phyloP scores from a whole-genome alignment of 2,888 invertebrate genomes.

The Bombyx huttoni region DNA sequence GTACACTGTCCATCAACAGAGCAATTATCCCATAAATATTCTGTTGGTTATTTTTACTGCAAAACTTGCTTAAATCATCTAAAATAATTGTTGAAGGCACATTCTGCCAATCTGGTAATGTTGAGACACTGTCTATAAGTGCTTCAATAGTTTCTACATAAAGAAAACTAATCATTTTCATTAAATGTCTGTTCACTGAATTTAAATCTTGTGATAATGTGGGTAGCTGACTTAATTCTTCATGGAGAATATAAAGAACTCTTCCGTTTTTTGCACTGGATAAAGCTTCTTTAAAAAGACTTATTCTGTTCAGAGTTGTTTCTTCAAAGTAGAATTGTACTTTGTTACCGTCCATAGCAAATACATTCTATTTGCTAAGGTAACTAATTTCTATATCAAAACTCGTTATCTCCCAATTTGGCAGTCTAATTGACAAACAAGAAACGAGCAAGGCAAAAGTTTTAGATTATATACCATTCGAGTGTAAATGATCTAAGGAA shows the following conservation, averaged over 20 bases:
- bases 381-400: too few relatives aligned
- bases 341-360: background rate
- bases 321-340: slow-evolving; percentile 29
- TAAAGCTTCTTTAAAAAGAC: slow-evolving; percentile 48
- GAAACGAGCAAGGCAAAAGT: too few relatives aligned
- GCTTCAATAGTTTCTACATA: slow-evolving; percentile 41
- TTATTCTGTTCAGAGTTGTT: slow-evolving; percentile 30
- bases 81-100: slow-evolving; percentile 49
- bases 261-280: slow-evolving; percentile 37
- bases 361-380: too few relatives aligned
- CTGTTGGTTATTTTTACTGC: slow-evolving; percentile 29
- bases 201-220: slow-evolving; percentile 44
- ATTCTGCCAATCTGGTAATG: slow-evolving; percentile 48
- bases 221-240: slow-evolving; percentile 54
- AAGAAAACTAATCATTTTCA: slow-evolving; percentile 60
- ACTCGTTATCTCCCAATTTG: too few relatives aligned
- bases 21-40: slow-evolving; percentile 47
- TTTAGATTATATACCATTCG: too few relatives aligned
- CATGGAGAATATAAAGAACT: slow-evolving; percentile 47
- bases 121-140: slow-evolving; percentile 42
- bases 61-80: slow-evolving; percentile 45
- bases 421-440: too few relatives aligned
- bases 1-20: slow-evolving; percentile 35
- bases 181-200: slow-evolving; percentile 39
- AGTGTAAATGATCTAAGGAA: too few relatives aligned